Evolutionary conservation across 2,797 vertebrate genomes (phyloP).

Genomic region (Adelosebastes latens): DNA sequence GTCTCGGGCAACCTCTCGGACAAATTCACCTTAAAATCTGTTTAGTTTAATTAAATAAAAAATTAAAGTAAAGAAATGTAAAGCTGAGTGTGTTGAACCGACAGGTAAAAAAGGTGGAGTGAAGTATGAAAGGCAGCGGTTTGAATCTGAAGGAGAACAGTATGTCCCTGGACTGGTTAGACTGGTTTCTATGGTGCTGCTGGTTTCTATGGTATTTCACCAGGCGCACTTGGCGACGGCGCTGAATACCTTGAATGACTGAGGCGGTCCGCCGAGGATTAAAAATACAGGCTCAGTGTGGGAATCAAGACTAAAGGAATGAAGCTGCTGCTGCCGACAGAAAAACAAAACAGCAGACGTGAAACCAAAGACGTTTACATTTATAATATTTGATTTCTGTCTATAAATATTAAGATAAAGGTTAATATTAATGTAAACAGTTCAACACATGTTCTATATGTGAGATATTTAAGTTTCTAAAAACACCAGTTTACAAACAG

Average conservation of each 20-base stretch:
- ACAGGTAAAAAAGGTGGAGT: neutral
- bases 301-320: neutral
- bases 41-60: neutral
- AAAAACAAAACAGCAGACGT: neutral
- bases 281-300: neutral
- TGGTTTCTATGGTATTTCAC: constrained; percentile 53
- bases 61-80: neutral
- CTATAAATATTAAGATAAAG: neutral
- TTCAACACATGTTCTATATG: neutral
- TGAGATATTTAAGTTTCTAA: neutral
- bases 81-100: fast-evolving
- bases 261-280: constrained; percentile 17
- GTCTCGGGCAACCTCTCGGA: neutral
- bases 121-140: neutral
- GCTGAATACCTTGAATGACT: constrained; percentile 40
- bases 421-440: neutral
- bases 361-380: neutral
- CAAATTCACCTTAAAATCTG: neutral
- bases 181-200: constrained; percentile 66
- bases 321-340: neutral
- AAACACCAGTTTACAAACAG: no score
- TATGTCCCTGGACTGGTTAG: constrained; percentile 43
- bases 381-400: neutral
- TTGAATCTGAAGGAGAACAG: neutral
- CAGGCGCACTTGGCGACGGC: constrained; percentile 15